Evolutionary conservation across 2,797 vertebrate species (phyloP).

Genomic region (Dendrocincla tyrannina): DNA sequence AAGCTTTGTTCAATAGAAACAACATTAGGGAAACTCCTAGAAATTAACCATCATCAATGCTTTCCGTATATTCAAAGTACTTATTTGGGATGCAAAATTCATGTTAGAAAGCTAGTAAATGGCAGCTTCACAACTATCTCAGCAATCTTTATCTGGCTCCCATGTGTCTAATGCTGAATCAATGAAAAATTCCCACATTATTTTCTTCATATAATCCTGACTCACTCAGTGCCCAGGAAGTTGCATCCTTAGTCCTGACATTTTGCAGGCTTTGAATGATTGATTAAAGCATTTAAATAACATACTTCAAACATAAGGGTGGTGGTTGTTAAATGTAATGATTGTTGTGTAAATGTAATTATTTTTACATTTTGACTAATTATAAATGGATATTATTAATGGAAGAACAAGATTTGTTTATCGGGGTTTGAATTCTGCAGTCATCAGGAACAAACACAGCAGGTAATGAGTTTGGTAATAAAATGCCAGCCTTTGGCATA

Average conservation of each 20-base stretch:
- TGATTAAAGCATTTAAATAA: not conserved
- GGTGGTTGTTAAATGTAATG: not conserved
- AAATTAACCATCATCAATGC: not conserved
- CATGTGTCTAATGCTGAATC: not conserved
- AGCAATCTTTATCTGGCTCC: not conserved
- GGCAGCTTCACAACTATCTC: not conserved
- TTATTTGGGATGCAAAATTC: not conserved
- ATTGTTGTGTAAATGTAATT: not conserved
- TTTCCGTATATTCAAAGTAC: not conserved
- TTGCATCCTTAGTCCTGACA: not conserved
- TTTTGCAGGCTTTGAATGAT: slow-evolving; percentile 7
- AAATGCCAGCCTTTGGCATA: slow-evolving; percentile 33
- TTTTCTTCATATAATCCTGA: slow-evolving; percentile 23
- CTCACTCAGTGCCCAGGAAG: not conserved
- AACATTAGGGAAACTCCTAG: not conserved
- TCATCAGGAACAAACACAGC: slow-evolving; percentile 15
- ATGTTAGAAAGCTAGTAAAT: not conserved
- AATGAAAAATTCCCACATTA: not conserved
- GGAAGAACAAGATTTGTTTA: slow-evolving; percentile 1
- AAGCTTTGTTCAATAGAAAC: not conserved
- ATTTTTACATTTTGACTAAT: slow-evolving; percentile 30
- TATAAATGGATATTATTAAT: slow-evolving; percentile 22
- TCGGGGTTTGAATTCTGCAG: not conserved
- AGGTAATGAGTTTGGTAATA: slow-evolving; percentile 27
- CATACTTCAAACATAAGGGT: not conserved